Conservation (phyloP, 2,113 vertebrate genomes). For the Syrmaticus mikado region DNA sequence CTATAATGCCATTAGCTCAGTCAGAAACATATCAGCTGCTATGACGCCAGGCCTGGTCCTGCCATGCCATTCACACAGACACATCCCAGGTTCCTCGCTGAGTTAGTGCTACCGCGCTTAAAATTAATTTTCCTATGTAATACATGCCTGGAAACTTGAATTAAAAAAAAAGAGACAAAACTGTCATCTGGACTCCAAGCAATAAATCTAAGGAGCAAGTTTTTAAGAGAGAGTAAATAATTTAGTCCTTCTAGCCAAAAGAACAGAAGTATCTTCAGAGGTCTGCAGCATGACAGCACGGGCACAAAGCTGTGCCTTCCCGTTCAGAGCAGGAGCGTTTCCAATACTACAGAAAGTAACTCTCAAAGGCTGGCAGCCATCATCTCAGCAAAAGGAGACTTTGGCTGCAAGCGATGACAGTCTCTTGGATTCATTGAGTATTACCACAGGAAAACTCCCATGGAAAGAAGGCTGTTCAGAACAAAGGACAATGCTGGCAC, state of each 20-base stretch:
- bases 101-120: not conserved
- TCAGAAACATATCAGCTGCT: constrained; percentile 44
- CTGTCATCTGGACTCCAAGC: not conserved
- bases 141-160: too few species aligned
- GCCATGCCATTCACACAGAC: not conserved
- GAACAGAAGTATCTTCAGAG: not conserved
- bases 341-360: not conserved
- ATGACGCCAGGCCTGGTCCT: constrained; percentile 39
- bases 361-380: not conserved
- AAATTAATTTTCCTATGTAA: not conserved
- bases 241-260: not conserved
- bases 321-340: not conserved
- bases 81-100: constrained; percentile 1
- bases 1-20: constrained; percentile 48
- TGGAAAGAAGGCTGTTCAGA: not conserved
- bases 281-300: not conserved
- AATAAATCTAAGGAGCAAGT: not conserved
- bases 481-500: not conserved
- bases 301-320: not conserved
- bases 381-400: not conserved
- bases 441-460: not conserved
- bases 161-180: not conserved
- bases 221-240: not conserved
- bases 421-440: not conserved
- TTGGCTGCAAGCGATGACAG: not conserved